Percentiles rank a stretch among this genome's conserved stretches.
These are phyloP conservation scores for Drosophila ezoana DNA, from an alignment of 2,888 invertebrate species.

Conservation along the genomic window DNA sequence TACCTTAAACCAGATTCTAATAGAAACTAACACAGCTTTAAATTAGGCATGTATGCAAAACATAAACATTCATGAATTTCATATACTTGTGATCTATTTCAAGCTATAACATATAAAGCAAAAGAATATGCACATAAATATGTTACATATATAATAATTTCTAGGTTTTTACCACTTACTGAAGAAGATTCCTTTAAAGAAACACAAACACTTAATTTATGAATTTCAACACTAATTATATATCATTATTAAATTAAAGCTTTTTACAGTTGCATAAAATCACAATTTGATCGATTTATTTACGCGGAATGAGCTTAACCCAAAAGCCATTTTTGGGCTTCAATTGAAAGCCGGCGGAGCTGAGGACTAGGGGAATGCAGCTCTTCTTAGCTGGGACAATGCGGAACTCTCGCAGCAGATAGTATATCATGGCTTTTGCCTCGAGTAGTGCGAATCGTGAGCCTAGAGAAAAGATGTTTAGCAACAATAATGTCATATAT, in stretches of 20 bases:
- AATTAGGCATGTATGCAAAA: neutral
- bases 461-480: slow-evolving; percentile 54
- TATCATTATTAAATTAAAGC: neutral
- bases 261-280: neutral
- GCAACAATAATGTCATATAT: neutral
- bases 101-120: too few species aligned
- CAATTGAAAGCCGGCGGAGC: slow-evolving; percentile 65
- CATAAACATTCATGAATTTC: too few species aligned
- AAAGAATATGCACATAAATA: too few species aligned
- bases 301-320: slow-evolving; percentile 75
- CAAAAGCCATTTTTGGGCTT: slow-evolving; percentile 81
- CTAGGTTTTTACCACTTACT: too few species aligned
- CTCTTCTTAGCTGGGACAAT: slow-evolving; percentile 74
- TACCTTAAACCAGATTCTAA: neutral
- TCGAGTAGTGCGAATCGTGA: slow-evolving; percentile 83
- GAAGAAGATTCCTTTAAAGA: too few species aligned
- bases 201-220: too few species aligned
- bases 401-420: slow-evolving; percentile 77
- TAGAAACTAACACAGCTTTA: neutral
- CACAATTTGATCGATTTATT: slow-evolving; percentile 75
- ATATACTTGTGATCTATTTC: too few species aligned
- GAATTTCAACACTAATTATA: too few species aligned
- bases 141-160: too few species aligned
- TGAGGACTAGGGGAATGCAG: slow-evolving; percentile 73
- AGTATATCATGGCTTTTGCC: slow-evolving; percentile 81